A percentile compares a stretch with the other conserved stretches of the same genome.
Evolutionary conservation across 2,113 vertebrate species (phyloP).

Genomic region (Trachemys scripta): DNA sequence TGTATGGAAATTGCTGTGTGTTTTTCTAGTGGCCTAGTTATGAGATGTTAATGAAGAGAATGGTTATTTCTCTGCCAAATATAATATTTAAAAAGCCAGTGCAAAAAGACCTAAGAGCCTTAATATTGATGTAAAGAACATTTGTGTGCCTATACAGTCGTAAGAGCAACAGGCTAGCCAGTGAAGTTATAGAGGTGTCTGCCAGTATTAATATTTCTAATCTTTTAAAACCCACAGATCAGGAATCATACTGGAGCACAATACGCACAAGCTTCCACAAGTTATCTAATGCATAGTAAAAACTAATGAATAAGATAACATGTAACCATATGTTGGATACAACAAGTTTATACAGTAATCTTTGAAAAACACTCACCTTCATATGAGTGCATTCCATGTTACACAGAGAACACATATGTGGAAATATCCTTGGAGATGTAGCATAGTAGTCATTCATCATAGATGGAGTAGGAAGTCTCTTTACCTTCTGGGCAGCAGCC

Average conservation of each 20-base stretch:
- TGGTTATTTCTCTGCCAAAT: neutral
- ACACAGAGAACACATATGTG: slow-evolving; percentile 98
- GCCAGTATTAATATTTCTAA: neutral
- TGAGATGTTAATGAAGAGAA: neutral
- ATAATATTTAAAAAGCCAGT: neutral
- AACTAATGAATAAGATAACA: neutral
- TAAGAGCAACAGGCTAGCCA: neutral
- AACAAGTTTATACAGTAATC: slow-evolving; percentile 68
- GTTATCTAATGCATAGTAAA: neutral
- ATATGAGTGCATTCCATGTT: slow-evolving; percentile 91
- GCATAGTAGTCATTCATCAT: slow-evolving; percentile 97
- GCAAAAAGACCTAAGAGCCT: neutral
- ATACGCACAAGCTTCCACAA: neutral
- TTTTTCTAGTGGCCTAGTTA: neutral
- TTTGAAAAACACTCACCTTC: slow-evolving; percentile 92
- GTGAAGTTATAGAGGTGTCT: neutral
- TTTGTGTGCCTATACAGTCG: accelerated
- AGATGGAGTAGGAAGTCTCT: slow-evolving; percentile 85
- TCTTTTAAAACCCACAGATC: accelerated
- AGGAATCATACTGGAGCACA: neutral
- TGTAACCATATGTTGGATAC: slow-evolving; percentile 17
- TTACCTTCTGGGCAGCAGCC: slow-evolving; percentile 74
- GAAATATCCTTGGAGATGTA: slow-evolving; percentile 90
- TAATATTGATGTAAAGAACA: too few species aligned
- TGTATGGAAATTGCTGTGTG: neutral